These are phyloP conservation scores for Caenorhabditis zanzibari DNA, from an alignment of 2,888 invertebrate species.

Conservation along the genomic window DNA sequence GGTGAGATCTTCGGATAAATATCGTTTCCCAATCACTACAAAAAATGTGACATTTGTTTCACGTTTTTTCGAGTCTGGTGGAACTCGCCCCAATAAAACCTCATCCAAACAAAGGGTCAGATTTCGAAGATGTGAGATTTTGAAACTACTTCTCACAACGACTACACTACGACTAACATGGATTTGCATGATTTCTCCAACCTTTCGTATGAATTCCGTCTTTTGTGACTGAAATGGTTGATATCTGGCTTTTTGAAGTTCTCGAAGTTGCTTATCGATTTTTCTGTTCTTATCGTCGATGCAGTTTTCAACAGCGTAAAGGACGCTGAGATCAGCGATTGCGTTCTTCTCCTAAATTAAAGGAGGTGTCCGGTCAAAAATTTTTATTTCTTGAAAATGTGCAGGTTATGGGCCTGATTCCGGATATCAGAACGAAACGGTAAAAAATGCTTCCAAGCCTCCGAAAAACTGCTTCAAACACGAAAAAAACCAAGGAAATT, in stretches of 20 bases:
- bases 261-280: background rate
- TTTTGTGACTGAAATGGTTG: slow-evolving; percentile 3
- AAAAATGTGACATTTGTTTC: background rate
- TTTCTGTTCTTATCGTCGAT: background rate
- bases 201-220: background rate
- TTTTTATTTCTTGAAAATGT: no score
- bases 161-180: background rate
- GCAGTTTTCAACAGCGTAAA: background rate
- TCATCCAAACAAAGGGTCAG: background rate
- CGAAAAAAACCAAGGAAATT: no score
- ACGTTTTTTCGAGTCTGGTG: background rate
- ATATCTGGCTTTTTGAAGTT: no score
- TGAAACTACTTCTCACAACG: background rate
- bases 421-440: no score
- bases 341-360: background rate
- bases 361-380: no score
- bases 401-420: no score
- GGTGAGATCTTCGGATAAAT: background rate
- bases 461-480: no score
- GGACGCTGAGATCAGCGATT: background rate
- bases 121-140: background rate
- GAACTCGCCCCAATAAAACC: background rate
- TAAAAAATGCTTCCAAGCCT: no score
- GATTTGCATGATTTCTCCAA: slow-evolving; percentile 10
- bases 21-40: background rate